phyloP scores from a whole-genome alignment of 64 coral and sea anemone species.

The Orbicella faveolata region DNA sequence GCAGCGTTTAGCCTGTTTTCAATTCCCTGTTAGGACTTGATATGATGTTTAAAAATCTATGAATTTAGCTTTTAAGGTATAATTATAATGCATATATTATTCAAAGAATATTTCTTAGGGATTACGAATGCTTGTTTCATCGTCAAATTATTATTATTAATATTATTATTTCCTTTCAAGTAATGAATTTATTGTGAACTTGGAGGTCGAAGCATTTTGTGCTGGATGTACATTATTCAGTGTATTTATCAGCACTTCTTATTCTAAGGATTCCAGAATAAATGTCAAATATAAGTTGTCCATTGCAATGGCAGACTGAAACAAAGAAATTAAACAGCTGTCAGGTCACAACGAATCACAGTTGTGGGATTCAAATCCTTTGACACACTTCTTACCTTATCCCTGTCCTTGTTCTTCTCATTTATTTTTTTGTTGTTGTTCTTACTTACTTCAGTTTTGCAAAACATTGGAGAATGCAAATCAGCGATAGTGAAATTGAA shows the following conservation, averaged over 20 bases:
- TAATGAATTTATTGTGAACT: conserved; percentile 83
- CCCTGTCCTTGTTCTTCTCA: background rate
- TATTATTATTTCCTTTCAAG: conserved; percentile 66
- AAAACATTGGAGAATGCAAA: background rate
- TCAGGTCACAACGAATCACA: background rate
- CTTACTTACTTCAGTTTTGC: background rate
- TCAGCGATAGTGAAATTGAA: background rate
- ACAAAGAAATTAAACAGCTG: conserved; percentile 36
- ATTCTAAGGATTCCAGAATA: conserved; percentile 90
- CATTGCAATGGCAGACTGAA: conserved; percentile 27
- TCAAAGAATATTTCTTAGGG: conserved; percentile 98
- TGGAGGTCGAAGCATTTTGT: conserved; percentile 82
- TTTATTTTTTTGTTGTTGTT: background rate
- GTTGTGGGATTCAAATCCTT: background rate
- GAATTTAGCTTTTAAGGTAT: conserved; percentile 99
- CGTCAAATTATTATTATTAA: conserved; percentile 67
- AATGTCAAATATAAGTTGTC: conserved; percentile 59
- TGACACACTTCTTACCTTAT: background rate
- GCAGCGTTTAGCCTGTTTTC: conserved; percentile 76
- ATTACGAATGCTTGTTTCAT: conserved; percentile 94
- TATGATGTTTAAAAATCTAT: conserved; percentile 70
- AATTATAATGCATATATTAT: conserved; percentile 94
- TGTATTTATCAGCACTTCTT: conserved; percentile 99
- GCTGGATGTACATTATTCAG: conserved; percentile 90
- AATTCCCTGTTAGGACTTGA: conserved; percentile 93